Conservation (phyloP, 2,888 invertebrate genomes). For the Gymnoscelis rufifasciata region DNA sequence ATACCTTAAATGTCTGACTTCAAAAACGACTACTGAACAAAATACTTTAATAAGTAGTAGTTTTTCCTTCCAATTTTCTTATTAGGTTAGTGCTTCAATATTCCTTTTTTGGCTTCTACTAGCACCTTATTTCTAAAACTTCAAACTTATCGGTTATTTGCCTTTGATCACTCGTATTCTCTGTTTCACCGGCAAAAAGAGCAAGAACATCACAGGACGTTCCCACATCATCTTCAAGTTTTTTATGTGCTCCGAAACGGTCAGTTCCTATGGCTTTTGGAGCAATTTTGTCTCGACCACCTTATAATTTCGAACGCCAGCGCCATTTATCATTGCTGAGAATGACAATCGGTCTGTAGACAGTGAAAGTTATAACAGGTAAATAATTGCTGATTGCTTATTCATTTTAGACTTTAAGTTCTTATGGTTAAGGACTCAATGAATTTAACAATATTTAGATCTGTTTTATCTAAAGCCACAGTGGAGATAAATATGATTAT, state of each 20-base stretch:
- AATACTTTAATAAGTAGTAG: too few species aligned
- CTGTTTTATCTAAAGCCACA: background rate
- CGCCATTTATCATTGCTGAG: constrained; percentile 62
- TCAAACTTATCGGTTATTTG: constrained; percentile 48
- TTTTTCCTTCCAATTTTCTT: too few species aligned
- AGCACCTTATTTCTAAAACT: too few species aligned
- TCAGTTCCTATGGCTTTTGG: constrained; percentile 45
- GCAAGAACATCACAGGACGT: constrained; percentile 51
- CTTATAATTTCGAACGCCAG: constrained; percentile 63
- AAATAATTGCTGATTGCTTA: constrained; percentile 21
- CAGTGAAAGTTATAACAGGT: constrained; percentile 45
- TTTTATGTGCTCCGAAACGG: constrained; percentile 49
- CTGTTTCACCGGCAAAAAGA: constrained; percentile 37
- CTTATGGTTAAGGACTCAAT: background rate
- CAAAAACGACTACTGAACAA: too few species aligned
- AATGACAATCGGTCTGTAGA: constrained; percentile 53
- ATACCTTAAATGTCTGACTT: too few species aligned
- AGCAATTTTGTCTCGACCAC: constrained; percentile 63
- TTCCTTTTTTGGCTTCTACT: too few species aligned
- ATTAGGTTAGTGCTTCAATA: too few species aligned
- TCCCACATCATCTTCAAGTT: constrained; percentile 59
- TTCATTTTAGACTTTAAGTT: constrained; percentile 8
- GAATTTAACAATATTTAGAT: background rate
- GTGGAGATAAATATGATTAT: background rate
- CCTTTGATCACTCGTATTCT: constrained; percentile 45